Evolutionary conservation across 2,888 invertebrate genomes (phyloP), one percentile per base, ranked within the genome.

Genomic region (Tanytarsus gracilentus): DNA sequence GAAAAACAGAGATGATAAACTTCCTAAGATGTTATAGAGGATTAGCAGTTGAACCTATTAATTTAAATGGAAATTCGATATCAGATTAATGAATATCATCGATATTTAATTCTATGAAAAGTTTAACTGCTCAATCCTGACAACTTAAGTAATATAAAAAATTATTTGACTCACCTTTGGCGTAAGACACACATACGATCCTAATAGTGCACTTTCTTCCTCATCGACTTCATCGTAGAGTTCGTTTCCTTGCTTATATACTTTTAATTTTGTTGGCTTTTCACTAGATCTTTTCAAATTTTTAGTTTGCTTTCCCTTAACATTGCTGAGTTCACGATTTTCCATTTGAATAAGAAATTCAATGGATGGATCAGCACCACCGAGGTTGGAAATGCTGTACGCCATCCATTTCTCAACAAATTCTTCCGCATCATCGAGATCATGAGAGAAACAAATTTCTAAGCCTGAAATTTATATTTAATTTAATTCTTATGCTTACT

Each of bases 371-470:
- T 79, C 75, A 1, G 78, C 78, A 30, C 82, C 82, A 65, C 78
- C 77, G 64, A 81, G 72, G 68, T 82, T 74, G 29, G 85, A 83
- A 61, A 84, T 75, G 66, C 83, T 82, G 70, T 81, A 89, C 18
- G 88, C 87, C 75, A 85, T 79, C 88, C 88, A 90, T 76, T 82
- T 79, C 69, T 86, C 84, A 56, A 82, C 84, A 65, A 88, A 82
- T 67, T 82, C 81, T 69, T 83, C 84, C 36, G 85, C 82, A 66
- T 80, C 80, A 64, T 77, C 77, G 53, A 86, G 72, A 66, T 78
- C 74, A 69, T 86, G 81, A 58, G 76, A 77, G 64, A 76, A 71
- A 69, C 86, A 85, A 64, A 88, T 73, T 70, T 80, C 82, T 67
- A 81, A 76, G 69, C 79, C 80, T 81, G 64, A 33, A 70, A 67